Percentiles rank a stretch among this genome's conserved stretches.
Conservation (phyloP, 1,140 invertebrate genomes). For the Aricia agestis region DNA sequence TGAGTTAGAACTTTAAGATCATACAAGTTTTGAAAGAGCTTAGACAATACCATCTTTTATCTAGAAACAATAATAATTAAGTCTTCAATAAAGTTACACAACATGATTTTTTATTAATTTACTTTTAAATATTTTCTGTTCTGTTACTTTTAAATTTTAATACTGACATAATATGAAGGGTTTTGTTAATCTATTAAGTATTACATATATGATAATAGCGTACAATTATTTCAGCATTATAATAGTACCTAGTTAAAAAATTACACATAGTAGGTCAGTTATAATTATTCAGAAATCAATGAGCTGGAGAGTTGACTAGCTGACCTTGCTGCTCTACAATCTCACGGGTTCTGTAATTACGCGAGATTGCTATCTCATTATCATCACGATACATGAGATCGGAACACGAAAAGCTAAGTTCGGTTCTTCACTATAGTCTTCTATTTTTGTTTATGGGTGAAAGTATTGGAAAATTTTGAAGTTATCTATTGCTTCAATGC, state of each 20-base stretch:
- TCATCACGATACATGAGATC: constrained; percentile 2
- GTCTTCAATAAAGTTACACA: too few relatives aligned
- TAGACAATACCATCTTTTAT: too few relatives aligned
- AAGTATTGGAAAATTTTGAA: too few relatives aligned
- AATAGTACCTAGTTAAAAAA: background rate
- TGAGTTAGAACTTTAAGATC: too few relatives aligned
- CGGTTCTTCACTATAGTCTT: background rate
- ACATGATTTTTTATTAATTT: too few relatives aligned
- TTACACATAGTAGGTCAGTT: background rate
- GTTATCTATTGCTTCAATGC: too few relatives aligned
- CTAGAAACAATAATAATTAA: too few relatives aligned
- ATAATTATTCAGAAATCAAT: background rate
- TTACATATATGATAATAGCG: background rate
- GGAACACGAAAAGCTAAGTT: background rate
- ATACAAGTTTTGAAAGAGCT: too few relatives aligned
- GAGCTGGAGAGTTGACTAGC: background rate
- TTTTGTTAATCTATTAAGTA: too few relatives aligned
- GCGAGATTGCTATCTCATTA: constrained; percentile 1
- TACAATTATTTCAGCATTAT: background rate
- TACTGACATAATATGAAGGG: too few relatives aligned
- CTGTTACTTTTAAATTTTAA: too few relatives aligned
- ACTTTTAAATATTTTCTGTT: too few relatives aligned
- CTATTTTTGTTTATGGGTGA: background rate
- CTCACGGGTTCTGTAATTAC: background rate
- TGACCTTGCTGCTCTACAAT: background rate